Evolutionary conservation across 2,797 vertebrate species (phyloP), one percentile per base, ranked within the genome.

Genomic region (Chloroceryle amazona): DNA sequence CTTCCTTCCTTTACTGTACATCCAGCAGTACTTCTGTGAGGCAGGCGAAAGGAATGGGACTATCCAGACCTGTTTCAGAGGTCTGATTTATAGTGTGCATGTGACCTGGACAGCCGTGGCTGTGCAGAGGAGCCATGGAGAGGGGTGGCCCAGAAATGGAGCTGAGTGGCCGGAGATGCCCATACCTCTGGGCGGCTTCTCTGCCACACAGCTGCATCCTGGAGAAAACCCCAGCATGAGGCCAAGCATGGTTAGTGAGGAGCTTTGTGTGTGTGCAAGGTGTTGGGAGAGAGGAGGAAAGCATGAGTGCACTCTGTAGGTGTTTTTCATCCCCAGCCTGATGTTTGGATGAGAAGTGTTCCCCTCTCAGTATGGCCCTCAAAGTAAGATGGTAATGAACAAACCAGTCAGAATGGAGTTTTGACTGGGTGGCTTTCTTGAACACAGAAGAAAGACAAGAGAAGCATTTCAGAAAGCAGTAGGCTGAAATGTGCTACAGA

Each of bases 241-340:
- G 42, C 47, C 20, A 26, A n/a, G 65, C 44, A 37, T 0, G 0
- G 39, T 52, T 28, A 21, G 8, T 4, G 44, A 14, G 21, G 66
- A 60, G 39, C 47, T 91, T 33, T 41, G 42, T 46, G 37, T 44
- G 12, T 3, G 3, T 10, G 21, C 2, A 15, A 39, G 47, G 6
- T n/a, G 65, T 19, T 73, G 68, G 52, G 25, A 72, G 58, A 65
- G 57, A 70, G 33, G n/a, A 65, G 29, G 49, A 66, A 63, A 78
- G 21, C 42, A 73, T 33, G 29, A 58, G 46, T 41, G 58, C 63
- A 61, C 0, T 31, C 49, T 37, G 1, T 11, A 41, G 17, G 52
- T 13, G 3, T 71, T 92, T 81, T 73, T 35, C 47, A 70, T 35
- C 47, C 29, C 39, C 39, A 51, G 17, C 22, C 37, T 66, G 57